A percentile compares a stretch with the other conserved stretches of the same genome.
phyloP scores from a whole-genome alignment of 2,113 vertebrate genomes.

The Mystacornis crossleyi region DNA sequence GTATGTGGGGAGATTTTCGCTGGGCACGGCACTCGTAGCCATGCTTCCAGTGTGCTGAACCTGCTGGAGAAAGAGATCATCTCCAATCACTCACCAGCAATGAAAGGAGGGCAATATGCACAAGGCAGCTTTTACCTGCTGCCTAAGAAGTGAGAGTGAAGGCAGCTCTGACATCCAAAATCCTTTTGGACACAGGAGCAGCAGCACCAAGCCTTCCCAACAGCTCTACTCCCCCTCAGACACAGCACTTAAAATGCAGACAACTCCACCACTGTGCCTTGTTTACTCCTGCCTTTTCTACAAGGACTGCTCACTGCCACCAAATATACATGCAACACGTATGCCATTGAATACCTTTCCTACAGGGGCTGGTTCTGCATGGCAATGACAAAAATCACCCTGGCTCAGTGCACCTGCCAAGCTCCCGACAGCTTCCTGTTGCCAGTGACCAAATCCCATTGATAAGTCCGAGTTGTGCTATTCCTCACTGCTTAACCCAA shows the following conservation, averaged over 20 bases:
- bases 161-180: neutral
- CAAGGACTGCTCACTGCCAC: neutral
- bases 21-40: constrained; percentile 96
- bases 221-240: neutral
- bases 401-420: neutral
- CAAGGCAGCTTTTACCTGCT: neutral
- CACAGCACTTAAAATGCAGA: neutral
- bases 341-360: neutral
- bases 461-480: neutral
- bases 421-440: neutral
- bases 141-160: neutral
- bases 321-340: neutral
- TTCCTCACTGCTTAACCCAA: neutral
- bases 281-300: neutral
- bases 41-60: constrained; percentile 81
- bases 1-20: constrained; percentile 96
- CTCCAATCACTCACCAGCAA: neutral
- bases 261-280: neutral
- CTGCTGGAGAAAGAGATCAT: constrained; percentile 68
- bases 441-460: neutral
- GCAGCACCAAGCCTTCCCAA: neutral
- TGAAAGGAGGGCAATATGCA: neutral
- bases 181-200: neutral
- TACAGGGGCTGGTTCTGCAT: accelerated
- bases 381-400: neutral